A percentile compares a stretch with the other conserved stretches of the same genome.
Evolutionary conservation across 2,113 vertebrate species (phyloP).

Genomic region (Coreoperca whiteheadi): DNA sequence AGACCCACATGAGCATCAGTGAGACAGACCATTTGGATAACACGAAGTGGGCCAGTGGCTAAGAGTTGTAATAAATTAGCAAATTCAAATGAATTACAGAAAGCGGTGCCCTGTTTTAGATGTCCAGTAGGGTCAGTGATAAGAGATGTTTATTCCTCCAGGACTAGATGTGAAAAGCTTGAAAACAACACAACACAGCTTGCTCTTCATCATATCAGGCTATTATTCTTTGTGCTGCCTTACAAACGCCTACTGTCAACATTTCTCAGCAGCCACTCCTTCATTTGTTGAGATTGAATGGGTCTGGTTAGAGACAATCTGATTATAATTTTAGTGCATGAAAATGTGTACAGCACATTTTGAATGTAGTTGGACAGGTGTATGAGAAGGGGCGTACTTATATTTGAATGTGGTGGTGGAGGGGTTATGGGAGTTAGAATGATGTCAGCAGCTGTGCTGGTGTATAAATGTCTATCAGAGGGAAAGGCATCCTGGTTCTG

Average conservation of each 20-base stretch:
- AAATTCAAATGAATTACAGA: not conserved
- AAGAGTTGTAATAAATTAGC: not conserved
- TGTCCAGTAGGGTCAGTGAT: not conserved
- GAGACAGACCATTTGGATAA: constrained; percentile 2
- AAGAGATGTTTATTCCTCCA: not conserved
- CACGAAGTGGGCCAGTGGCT: not conserved
- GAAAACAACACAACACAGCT: not conserved
- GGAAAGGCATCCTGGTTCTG: constrained; percentile 10
- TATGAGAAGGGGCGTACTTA: constrained; percentile 6
- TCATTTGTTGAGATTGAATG: constrained; percentile 14
- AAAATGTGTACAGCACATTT: not conserved
- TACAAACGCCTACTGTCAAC: constrained; percentile 7
- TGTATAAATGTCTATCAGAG: constrained; percentile 34
- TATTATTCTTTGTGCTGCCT: not conserved
- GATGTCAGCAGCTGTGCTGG: constrained; percentile 29
- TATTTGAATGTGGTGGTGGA: constrained; percentile 6
- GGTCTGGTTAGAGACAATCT: not conserved
- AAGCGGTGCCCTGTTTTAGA: not conserved
- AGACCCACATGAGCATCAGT: not conserved
- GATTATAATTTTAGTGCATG: not conserved
- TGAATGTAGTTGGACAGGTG: constrained; percentile 14
- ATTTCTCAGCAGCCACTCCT: not conserved
- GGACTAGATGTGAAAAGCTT: constrained; percentile 1
- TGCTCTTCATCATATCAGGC: constrained; percentile 12
- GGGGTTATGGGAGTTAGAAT: constrained; percentile 16